Conservation (phyloP, 2,888 invertebrate genomes). For the Vannuccia rotundouncinata region DNA sequence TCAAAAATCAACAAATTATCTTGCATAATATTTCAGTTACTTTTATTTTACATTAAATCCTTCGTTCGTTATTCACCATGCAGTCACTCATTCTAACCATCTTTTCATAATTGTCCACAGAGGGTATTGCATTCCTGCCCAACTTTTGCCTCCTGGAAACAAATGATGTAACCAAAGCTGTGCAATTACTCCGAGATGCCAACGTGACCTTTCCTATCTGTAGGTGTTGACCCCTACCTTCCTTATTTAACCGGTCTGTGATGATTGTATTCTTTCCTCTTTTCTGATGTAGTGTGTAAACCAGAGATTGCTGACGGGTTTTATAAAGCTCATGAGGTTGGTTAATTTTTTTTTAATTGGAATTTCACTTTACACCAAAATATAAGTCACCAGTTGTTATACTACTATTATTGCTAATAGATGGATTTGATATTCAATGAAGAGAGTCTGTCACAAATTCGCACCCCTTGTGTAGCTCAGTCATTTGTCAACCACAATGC, state of each 20-base stretch:
- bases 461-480: constrained; percentile 79
- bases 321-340: background rate
- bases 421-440: constrained; percentile 59
- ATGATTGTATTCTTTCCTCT: background rate
- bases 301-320: background rate
- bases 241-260: background rate
- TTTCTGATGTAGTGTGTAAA: background rate
- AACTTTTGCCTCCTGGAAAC: background rate
- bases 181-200: background rate
- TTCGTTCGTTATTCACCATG: too few relatives aligned
- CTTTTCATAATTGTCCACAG: too few relatives aligned
- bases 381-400: too few relatives aligned
- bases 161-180: background rate
- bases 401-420: too few relatives aligned
- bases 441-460: constrained; percentile 67
- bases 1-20: too few relatives aligned
- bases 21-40: too few relatives aligned
- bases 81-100: too few relatives aligned
- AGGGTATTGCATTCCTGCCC: background rate
- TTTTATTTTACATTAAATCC: too few relatives aligned
- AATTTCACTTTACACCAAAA: too few relatives aligned
- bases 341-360: too few relatives aligned
- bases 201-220: background rate
- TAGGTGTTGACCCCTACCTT: background rate
- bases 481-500: constrained; percentile 82